Percentiles rank a stretch among this genome's conserved stretches.
These are phyloP conservation scores for Lepidotrigona ventralis DNA, from an alignment of 1,140 invertebrate genomes.

Conservation along the genomic window DNA sequence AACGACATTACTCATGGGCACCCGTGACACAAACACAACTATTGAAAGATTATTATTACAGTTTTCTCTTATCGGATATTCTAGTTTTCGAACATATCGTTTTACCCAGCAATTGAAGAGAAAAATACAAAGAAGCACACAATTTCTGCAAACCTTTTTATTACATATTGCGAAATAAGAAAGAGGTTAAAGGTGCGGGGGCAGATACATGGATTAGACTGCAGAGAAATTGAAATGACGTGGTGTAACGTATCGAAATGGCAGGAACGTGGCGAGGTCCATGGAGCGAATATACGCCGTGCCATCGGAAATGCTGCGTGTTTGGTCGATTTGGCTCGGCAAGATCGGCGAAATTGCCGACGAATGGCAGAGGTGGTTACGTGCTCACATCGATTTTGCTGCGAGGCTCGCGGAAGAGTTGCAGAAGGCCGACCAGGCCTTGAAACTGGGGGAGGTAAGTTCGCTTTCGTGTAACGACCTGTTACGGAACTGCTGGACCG, in stretches of 20 bases:
- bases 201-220: not conserved
- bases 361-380: conserved; percentile 70
- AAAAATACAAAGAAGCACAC: not conserved
- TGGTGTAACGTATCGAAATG: not conserved
- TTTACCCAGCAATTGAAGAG: too few relatives aligned
- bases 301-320: conserved; percentile 65
- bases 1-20: too few relatives aligned
- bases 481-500: not conserved
- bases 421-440: conserved; percentile 23
- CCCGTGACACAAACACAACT: too few relatives aligned
- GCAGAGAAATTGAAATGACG: not conserved
- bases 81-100: too few relatives aligned
- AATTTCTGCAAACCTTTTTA: not conserved
- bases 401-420: conserved; percentile 58
- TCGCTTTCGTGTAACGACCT: conserved; percentile 6
- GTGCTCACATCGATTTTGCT: conserved; percentile 63
- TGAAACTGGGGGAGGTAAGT: conserved; percentile 1
- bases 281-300: conserved; percentile 62
- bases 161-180: not conserved
- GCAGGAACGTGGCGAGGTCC: conserved; percentile 53
- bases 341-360: conserved; percentile 62
- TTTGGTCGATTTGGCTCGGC: conserved; percentile 67
- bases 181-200: too few relatives aligned
- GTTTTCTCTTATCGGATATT: too few relatives aligned
- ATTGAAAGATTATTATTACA: too few relatives aligned